A percentile compares a stretch with the other conserved stretches of the same genome.
Evolutionary conservation across 2,888 invertebrate genomes (phyloP).

Genomic region (Parasteatoda lunata): DNA sequence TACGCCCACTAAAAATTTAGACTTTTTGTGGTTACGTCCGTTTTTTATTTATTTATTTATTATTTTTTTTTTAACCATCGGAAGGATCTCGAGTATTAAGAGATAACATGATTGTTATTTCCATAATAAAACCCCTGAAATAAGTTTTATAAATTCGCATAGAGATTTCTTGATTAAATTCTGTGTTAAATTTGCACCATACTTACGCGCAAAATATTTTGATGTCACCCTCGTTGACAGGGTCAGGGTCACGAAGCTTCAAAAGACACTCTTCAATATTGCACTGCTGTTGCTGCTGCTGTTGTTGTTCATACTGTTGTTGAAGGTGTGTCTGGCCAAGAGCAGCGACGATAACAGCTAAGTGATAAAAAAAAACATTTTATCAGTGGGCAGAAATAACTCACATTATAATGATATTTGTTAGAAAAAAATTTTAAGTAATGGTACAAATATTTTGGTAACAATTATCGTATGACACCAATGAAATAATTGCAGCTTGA

Average conservation of each 20-base stretch:
- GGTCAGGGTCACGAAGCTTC: slow-evolving; percentile 63
- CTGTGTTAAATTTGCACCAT: not conserved
- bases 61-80: not conserved
- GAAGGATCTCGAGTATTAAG: too few relatives aligned
- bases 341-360: not conserved
- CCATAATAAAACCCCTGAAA: not conserved
- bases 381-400: too few relatives aligned
- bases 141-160: not conserved
- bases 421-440: too few relatives aligned
- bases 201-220: slow-evolving; percentile 67
- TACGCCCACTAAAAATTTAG: not conserved
- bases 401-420: too few relatives aligned
- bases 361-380: too few relatives aligned
- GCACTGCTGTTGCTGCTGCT: slow-evolving; percentile 57
- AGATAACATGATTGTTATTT: not conserved
- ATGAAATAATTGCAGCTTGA: too few relatives aligned
- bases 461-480: too few relatives aligned
- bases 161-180: not conserved
- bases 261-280: slow-evolving; percentile 61
- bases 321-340: not conserved
- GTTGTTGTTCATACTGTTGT: slow-evolving; percentile 26
- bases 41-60: not conserved
- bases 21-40: not conserved
- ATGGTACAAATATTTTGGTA: too few relatives aligned
- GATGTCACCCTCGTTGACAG: slow-evolving; percentile 64